Percentiles rank a stretch among this genome's conserved stretches.
Conservation (phyloP, 2,113 vertebrate genomes). For the Uria aalge region DNA sequence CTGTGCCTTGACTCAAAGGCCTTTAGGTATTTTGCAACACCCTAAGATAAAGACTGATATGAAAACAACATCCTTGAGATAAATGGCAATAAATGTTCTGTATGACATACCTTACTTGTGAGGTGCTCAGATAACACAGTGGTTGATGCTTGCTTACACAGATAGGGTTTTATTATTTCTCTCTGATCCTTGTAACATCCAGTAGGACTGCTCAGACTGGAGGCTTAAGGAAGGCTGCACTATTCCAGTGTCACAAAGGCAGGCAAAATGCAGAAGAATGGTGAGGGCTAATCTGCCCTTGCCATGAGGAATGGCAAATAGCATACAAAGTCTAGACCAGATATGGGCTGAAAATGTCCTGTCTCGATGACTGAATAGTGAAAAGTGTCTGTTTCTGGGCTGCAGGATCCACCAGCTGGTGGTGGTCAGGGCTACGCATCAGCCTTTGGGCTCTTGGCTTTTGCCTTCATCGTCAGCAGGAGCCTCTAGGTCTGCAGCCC, state of each 20-base stretch:
- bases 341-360: background rate
- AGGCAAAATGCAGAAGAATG: background rate
- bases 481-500: background rate
- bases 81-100: conserved; percentile 2
- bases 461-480: background rate
- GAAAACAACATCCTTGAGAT: conserved; percentile 2
- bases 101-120: background rate
- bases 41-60: background rate
- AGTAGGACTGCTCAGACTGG: background rate
- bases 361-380: background rate
- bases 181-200: background rate
- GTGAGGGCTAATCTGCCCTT: background rate
- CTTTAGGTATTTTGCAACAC: conserved; percentile 36
- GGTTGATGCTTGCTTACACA: background rate
- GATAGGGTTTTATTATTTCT: background rate
- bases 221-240: background rate
- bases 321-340: background rate
- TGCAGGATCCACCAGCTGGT: background rate
- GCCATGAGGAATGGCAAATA: background rate
- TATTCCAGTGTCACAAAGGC: background rate
- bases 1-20: background rate
- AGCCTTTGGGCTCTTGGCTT: background rate
- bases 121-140: background rate
- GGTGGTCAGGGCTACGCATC: background rate
- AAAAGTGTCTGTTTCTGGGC: background rate